These are phyloP conservation scores for Hydrophis major DNA, from an alignment of 2,797 vertebrate species.

Conservation along the genomic window DNA sequence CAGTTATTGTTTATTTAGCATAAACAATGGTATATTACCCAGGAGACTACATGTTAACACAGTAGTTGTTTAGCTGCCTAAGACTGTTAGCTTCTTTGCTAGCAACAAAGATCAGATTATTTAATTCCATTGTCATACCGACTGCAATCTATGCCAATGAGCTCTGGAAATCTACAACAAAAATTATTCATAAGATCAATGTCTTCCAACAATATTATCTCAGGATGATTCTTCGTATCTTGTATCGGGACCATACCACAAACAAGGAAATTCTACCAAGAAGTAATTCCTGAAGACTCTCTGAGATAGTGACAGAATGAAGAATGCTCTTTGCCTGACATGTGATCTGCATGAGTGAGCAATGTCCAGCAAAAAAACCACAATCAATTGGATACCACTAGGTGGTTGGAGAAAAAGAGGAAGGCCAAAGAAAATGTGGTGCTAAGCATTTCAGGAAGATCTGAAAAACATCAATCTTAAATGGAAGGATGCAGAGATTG, in stretches of 20 bases:
- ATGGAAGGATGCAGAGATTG: neutral
- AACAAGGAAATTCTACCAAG: too few species aligned
- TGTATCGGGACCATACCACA: too few species aligned
- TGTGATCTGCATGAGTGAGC: neutral
- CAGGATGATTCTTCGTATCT: neutral
- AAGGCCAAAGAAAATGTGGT: neutral
- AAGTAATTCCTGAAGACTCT: too few species aligned
- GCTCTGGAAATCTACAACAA: neutral
- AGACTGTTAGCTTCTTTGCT: neutral
- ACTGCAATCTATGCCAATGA: neutral
- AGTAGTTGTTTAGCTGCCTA: neutral
- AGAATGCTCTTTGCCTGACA: neutral
- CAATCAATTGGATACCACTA: neutral
- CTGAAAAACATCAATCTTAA: neutral
- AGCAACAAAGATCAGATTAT: neutral
- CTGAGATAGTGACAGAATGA: neutral
- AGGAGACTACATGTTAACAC: neutral
- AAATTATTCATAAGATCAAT: neutral
- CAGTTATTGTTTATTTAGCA: neutral
- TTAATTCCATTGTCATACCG: neutral
- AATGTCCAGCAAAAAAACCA: neutral
- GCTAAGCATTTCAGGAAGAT: neutral
- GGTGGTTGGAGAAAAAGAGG: neutral
- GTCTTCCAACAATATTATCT: neutral
- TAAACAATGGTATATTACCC: neutral